Evolutionary conservation across 2,797 vertebrate genomes (phyloP).

Genomic region (Pangasius mekongensis): DNA sequence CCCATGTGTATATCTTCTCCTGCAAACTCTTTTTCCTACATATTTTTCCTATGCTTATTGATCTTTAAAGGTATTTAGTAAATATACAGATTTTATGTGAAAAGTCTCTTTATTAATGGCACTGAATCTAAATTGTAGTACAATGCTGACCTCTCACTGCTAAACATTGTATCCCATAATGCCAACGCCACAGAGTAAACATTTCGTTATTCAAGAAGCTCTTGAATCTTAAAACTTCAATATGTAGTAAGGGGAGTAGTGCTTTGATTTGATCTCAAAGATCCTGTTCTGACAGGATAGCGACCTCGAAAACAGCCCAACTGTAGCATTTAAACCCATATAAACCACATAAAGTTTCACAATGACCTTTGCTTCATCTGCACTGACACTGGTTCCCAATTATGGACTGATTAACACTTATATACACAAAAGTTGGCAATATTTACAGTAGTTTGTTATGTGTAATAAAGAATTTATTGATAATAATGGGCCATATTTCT

Average conservation of each 20-base stretch:
- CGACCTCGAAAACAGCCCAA: background rate
- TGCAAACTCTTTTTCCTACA: background rate
- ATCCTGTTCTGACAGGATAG: background rate
- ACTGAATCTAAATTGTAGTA: background rate
- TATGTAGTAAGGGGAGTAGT: background rate
- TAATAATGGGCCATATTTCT: background rate
- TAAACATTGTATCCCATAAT: conserved; percentile 3
- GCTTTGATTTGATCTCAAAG: background rate
- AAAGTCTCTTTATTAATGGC: background rate
- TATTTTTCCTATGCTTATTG: background rate
- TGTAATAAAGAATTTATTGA: background rate
- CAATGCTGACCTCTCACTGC: background rate
- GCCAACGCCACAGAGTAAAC: background rate
- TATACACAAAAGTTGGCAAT: background rate
- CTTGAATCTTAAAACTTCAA: conserved; percentile 4
- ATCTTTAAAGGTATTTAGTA: background rate
- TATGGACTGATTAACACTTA: background rate
- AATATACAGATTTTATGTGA: background rate
- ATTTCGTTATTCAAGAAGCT: background rate
- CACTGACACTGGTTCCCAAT: background rate
- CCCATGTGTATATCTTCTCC: background rate
- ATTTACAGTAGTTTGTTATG: background rate
- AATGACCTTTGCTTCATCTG: background rate
- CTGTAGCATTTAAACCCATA: background rate
- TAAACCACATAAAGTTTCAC: background rate